Evolutionary conservation across 2,797 vertebrate species (phyloP).

Genomic region (Botia kubotai): DNA sequence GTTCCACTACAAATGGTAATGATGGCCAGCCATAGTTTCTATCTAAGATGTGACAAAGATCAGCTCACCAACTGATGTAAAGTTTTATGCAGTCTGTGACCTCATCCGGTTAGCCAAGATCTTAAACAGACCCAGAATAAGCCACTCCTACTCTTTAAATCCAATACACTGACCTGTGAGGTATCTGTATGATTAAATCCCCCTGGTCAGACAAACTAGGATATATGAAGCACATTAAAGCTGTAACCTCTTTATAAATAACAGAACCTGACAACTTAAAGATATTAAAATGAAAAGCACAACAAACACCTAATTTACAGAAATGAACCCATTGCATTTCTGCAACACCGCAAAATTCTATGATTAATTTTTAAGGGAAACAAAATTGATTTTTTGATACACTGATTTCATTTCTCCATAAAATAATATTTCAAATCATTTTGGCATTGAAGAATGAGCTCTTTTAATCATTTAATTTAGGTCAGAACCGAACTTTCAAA

Average conservation of each 20-base stretch:
- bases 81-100: neutral
- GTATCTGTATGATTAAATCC: neutral
- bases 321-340: neutral
- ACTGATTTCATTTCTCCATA: neutral
- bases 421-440: neutral
- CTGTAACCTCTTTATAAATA: too few relatives aligned
- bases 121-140: neutral
- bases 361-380: too few relatives aligned
- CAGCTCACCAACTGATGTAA: neutral
- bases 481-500: neutral
- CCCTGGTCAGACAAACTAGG: neutral
- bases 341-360: too few relatives aligned
- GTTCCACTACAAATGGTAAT: neutral
- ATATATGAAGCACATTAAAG: neutral
- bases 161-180: neutral
- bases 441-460: neutral
- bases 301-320: neutral
- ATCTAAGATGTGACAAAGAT: conserved; percentile 10
- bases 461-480: neutral
- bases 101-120: neutral
- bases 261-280: neutral
- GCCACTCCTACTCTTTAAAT: neutral
- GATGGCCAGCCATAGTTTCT: neutral
- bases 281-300: too few relatives aligned
- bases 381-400: too few relatives aligned